Evolutionary conservation across 2,888 invertebrate species (phyloP), one percentile per base, ranked within the genome.

Genomic region (Matsumyia berberina): DNA sequence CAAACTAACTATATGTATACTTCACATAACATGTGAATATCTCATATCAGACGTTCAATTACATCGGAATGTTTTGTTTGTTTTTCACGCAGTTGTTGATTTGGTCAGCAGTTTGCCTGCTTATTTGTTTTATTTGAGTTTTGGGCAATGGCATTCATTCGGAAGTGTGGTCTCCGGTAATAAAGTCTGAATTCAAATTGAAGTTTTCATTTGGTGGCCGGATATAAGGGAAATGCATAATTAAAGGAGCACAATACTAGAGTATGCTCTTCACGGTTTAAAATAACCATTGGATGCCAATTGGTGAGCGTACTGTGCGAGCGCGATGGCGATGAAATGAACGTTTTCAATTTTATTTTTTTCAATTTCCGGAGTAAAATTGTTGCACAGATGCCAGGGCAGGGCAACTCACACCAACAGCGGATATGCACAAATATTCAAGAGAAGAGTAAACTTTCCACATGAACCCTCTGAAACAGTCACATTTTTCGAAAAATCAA

Each of bases 151-250:
- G 46, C 31, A 37, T 64, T 12, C 37, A 33, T 31, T n/a, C 33
- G 15, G 29, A 7, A 5, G 33, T 44, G 29, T 37, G 37, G 37
- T 29, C 31, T 19, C 57, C 37, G 12, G 17, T 72, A 39, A 58
- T 51, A 66, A 57, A 44, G 49, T 19, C 51, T 8, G 15, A 53
- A 58, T 51, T 49, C 49, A 58, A 57, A 58, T 42, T 49, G 55
- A 5, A 62, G 37, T 64, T 70, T 70, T 55, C 57, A 39, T n/a
- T 12, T 24, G 70, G 73, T 53, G 60, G 66, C 58, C 66, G 66
- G 58, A 73, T 53, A 44, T 58, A 42, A 31, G 42, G n/a, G 42
- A 60, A 79, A 58, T 73, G 42, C 49, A 73, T 60, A 72, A 67
- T 66, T 73, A 73, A 80, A 49, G 44, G 64, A n/a, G 31, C 29